phyloP scores from a whole-genome alignment of 2,113 vertebrate species.

The Mesocricetus auratus region DNA sequence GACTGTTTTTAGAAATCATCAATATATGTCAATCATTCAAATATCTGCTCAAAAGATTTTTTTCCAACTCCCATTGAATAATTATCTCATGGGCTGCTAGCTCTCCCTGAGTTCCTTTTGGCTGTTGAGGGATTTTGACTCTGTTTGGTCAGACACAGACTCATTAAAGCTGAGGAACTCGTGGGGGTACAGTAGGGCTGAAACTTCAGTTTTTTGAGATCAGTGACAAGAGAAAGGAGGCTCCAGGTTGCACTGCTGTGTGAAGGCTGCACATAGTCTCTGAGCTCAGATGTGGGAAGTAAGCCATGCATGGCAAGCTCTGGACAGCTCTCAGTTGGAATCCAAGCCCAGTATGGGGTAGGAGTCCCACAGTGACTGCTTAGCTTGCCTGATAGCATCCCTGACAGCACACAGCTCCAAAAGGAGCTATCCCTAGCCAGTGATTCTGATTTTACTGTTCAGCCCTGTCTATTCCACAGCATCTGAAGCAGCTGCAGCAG shows the following conservation, averaged over 20 bases:
- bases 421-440: not conserved
- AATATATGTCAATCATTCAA: constrained; percentile 2
- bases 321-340: not conserved
- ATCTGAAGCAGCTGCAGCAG: not conserved
- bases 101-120: not conserved
- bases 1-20: constrained; percentile 24
- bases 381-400: not conserved
- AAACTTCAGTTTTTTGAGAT: not conserved
- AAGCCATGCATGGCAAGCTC: not conserved
- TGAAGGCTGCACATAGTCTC: not conserved
- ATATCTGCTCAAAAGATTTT: not conserved
- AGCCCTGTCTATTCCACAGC: not conserved
- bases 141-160: not conserved
- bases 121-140: not conserved
- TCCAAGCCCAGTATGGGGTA: not conserved
- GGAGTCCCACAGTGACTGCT: not conserved
- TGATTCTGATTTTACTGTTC: constrained; percentile 36
- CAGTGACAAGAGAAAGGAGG: not conserved
- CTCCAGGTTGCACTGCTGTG: not conserved
- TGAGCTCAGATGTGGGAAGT: not conserved
- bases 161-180: constrained; percentile 18
- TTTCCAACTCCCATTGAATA: not conserved
- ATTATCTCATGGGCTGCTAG: not conserved
- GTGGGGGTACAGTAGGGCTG: not conserved
- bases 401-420: not conserved